Conservation (phyloP, 2,888 invertebrate species). For the Drosophila engyochracea region DNA sequence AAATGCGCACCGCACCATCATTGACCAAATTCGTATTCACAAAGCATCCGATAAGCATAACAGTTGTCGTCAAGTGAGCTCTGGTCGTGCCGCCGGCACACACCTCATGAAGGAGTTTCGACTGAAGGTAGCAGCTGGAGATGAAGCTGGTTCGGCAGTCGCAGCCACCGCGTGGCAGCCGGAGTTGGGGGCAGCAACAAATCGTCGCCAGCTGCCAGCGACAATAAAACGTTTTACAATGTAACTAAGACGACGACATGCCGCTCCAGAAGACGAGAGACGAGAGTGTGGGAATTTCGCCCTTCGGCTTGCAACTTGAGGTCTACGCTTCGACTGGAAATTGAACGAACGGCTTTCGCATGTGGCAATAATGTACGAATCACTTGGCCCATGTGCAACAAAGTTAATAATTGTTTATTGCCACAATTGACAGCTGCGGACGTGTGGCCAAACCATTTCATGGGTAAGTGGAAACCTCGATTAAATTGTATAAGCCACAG, state of each 20-base stretch:
- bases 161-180: not conserved
- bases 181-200: constrained; percentile 56
- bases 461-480: not conserved
- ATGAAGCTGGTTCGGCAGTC: constrained; percentile 1
- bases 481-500: not conserved
- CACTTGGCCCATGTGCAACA: constrained; percentile 52
- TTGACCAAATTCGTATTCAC: constrained; percentile 75
- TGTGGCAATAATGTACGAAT: constrained; percentile 74
- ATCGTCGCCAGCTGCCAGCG: constrained; percentile 75
- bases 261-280: constrained; percentile 17
- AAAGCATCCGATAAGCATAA: constrained; percentile 81
- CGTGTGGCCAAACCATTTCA: not conserved
- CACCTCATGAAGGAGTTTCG: constrained; percentile 29
- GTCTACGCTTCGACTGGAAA: constrained; percentile 7
- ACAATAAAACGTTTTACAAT: constrained; percentile 80
- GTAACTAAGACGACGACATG: constrained; percentile 75
- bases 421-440: constrained; percentile 22
- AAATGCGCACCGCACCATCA: constrained; percentile 12
- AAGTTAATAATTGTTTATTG: constrained; percentile 46
- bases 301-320: constrained; percentile 1
- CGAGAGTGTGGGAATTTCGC: not conserved
- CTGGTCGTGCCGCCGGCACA: constrained; percentile 65
- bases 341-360: constrained; percentile 41
- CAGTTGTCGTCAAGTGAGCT: constrained; percentile 72
- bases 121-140: constrained; percentile 5